Base-by-base conservation (phyloP, 2,797 vertebrate genomes). In the Chelon labrosus region DNA sequence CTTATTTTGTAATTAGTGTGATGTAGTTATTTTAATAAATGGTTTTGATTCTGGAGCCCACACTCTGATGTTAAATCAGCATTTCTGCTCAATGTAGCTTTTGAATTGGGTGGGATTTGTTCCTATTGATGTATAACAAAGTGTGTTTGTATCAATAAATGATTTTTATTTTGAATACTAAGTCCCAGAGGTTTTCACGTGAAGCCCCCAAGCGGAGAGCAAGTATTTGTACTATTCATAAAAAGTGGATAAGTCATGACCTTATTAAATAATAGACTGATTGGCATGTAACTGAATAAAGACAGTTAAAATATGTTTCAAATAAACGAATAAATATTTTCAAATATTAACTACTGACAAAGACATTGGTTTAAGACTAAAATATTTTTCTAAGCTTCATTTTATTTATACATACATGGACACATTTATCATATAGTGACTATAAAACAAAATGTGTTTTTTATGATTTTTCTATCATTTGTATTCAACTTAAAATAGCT, bases 81-180 rank as follows among this genome's bases (percentile, higher is more conserved):
- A 49, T 86, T 87, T 88, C 65, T 83, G 73, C 72, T 92, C 75
- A 49, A 44, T 79, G 78, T 91, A 82, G 76, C 80, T 63, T 76
- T 83, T 88, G 59, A 65, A 74, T 71, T 81, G 84, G 73, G 80
- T 79, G 56, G 85, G 69, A 77, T 68, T 65, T 85, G 57, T 85
- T 91, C 82, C 75, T 90, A 77, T 92, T 89, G 52, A 72, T 89
- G 86, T 93, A 74, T 61, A 91, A 89, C 86, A 85, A 81, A 86
- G 76, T 91, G 88, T 91, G 89, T 94, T 93, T 94, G 83, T 94
- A 91, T 86, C 77, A 89, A 93, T 93, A 94, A 89, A 93, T 93
- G 94, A 77, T 82, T 93, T 93, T 93, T 91, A 91, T 94, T 94
- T 94, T 93, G 75, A 91, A 88, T 71, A 74, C 53, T 3, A 70